A percentile compares a stretch with the other conserved stretches of the same genome.
Conservation (phyloP, 2,797 vertebrate species). For the Sparidentex hasta region DNA sequence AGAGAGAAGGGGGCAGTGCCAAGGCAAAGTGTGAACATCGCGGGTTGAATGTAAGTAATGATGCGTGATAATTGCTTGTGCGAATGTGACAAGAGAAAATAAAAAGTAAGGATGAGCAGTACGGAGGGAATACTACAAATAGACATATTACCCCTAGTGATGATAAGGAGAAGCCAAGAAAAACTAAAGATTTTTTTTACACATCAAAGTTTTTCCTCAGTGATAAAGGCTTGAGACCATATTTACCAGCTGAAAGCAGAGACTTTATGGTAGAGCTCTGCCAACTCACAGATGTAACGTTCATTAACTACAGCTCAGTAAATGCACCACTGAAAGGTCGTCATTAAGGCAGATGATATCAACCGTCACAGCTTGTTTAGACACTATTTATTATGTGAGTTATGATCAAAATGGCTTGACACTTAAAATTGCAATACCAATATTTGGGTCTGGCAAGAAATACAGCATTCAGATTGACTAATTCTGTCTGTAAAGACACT, state of each 20-base stretch:
- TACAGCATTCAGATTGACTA: not conserved
- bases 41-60: slow-evolving; percentile 7
- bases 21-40: slow-evolving; percentile 34
- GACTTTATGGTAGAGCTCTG: not conserved
- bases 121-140: not conserved
- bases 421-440: not conserved
- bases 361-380: not conserved
- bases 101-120: slow-evolving; percentile 3
- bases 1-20: not conserved
- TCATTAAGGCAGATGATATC: slow-evolving; percentile 2
- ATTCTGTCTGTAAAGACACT: not conserved
- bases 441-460: not conserved
- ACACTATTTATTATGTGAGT: not conserved
- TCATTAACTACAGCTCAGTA: slow-evolving; percentile 1
- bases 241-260: not conserved
- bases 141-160: not conserved
- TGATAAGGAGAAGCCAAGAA: not conserved
- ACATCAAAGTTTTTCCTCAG: not conserved
- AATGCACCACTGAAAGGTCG: not conserved
- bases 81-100: slow-evolving; percentile 1
- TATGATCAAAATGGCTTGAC: not conserved
- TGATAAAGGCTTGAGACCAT: not conserved
- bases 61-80: slow-evolving; percentile 25
- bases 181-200: not conserved
- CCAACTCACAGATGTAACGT: not conserved